Percentiles rank a stretch among this genome's conserved stretches.
phyloP scores from a whole-genome alignment of 1,140 invertebrate genomes.

The Argopecten irradians region DNA sequence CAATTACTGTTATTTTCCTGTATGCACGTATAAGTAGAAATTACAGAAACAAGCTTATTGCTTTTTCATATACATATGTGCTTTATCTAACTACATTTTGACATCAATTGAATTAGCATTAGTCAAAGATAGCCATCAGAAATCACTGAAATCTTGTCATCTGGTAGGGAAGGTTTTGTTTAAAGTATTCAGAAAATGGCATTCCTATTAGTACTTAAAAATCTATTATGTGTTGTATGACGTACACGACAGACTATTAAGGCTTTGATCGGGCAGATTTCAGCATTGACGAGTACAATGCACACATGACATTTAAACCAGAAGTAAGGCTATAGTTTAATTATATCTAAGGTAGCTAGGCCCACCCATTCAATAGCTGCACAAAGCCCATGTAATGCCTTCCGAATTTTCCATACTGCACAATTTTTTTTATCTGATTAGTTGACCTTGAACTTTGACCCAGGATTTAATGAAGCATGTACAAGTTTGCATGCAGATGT shows the following conservation, averaged over 20 bases:
- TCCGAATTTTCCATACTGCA: not conserved
- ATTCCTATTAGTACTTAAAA: not conserved
- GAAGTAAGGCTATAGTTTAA: not conserved
- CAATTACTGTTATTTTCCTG: no score
- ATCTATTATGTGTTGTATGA: not conserved
- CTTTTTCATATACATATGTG: no score
- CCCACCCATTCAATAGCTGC: not conserved
- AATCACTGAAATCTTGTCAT: not conserved
- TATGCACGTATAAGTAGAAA: no score
- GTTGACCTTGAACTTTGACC: slow-evolving; percentile 20
- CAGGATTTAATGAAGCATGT: not conserved
- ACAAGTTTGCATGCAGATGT: slow-evolving; percentile 8
- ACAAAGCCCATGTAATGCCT: not conserved
- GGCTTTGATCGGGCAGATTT: not conserved
- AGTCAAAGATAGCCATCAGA: not conserved
- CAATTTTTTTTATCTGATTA: not conserved
- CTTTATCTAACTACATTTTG: no score
- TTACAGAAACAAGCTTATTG: no score
- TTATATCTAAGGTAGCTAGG: not conserved
- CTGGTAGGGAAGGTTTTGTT: not conserved
- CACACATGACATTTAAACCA: not conserved
- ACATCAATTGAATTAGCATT: no score
- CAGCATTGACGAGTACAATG: not conserved
- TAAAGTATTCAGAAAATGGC: not conserved
- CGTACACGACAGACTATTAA: not conserved